phyloP scores from a whole-genome alignment of 92 coral and sea anemone genomes.

The Muricea muricata region DNA sequence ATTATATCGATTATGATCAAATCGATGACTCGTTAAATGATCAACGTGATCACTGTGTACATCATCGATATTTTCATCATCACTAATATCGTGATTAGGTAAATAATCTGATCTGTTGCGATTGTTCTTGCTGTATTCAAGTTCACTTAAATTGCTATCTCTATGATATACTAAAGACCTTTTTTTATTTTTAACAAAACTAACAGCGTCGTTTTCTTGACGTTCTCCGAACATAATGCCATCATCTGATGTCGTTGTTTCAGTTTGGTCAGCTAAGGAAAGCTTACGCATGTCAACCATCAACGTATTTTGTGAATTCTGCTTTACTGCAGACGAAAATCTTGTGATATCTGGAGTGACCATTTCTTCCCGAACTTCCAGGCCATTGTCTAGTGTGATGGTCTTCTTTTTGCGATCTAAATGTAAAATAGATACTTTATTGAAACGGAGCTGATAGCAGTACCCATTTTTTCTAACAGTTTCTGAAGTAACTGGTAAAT shows the following conservation, averaged over 20 bases:
- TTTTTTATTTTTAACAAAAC: neutral
- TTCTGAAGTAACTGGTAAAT: too few relatives aligned
- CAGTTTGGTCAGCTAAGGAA: slow-evolving; percentile 14
- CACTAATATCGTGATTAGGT: neutral
- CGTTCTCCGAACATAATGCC: neutral
- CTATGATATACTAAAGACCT: neutral
- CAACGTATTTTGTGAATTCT: neutral
- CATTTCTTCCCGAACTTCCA: neutral
- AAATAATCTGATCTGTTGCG: neutral
- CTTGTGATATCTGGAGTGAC: neutral
- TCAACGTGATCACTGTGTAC: neutral
- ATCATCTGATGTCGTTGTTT: neutral
- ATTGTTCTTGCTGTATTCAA: neutral
- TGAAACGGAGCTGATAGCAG: too few relatives aligned
- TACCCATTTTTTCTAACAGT: too few relatives aligned
- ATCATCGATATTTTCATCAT: neutral
- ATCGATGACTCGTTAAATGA: neutral
- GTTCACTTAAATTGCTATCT: neutral
- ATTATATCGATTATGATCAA: neutral
- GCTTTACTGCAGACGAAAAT: slow-evolving; percentile 10
- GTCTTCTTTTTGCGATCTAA: slow-evolving; percentile 25
- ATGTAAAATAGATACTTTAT: too few relatives aligned
- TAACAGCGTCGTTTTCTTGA: neutral
- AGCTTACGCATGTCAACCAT: slow-evolving; percentile 2
- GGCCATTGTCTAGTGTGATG: neutral